Evolutionary conservation across 2,888 invertebrate genomes (phyloP).

Genomic region (Prosopocoilus inquinatus): DNA sequence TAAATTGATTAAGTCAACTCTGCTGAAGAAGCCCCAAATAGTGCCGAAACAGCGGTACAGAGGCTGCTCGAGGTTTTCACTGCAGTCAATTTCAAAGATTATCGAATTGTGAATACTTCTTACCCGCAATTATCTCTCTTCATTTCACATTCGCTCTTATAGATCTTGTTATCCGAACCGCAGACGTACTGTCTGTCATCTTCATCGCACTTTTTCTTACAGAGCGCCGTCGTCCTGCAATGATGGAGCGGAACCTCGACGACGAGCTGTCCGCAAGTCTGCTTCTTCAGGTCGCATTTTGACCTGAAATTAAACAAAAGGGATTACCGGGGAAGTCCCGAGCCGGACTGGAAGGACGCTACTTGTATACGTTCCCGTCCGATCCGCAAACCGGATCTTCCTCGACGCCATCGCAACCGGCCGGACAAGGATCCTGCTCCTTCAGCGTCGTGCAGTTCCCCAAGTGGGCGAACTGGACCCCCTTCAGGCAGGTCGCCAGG

Average conservation of each 20-base stretch:
- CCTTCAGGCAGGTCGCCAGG: conserved; percentile 82
- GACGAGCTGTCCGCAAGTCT: conserved; percentile 84
- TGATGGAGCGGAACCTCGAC: conserved; percentile 79
- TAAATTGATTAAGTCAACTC: too few species aligned
- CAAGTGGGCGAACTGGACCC: conserved; percentile 83
- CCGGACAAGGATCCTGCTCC: conserved; percentile 63
- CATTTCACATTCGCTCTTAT: conserved; percentile 89
- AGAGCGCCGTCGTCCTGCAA: conserved; percentile 82
- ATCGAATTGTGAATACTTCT: too few species aligned
- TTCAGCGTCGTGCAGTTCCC: conserved; percentile 80
- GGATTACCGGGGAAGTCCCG: too few species aligned
- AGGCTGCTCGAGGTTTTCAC: too few species aligned
- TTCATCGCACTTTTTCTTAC: conserved; percentile 71
- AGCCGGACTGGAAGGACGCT: conserved; percentile 26
- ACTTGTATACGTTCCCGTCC: conserved; percentile 86
- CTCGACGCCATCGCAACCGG: conserved; percentile 57
- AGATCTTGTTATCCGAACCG: conserved; percentile 87
- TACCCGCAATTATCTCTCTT: conserved; percentile 86
- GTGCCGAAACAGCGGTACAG: too few species aligned
- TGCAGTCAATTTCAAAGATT: too few species aligned
- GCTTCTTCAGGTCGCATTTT: conserved; percentile 76
- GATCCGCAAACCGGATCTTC: conserved; percentile 82
- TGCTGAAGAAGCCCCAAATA: too few species aligned
- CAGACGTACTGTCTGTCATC: conserved; percentile 76
- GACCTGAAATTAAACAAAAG: conserved; percentile 59